These are phyloP conservation scores for Etia nguti DNA, from an alignment of 2,113 vertebrate genomes.

Conservation along the genomic window DNA sequence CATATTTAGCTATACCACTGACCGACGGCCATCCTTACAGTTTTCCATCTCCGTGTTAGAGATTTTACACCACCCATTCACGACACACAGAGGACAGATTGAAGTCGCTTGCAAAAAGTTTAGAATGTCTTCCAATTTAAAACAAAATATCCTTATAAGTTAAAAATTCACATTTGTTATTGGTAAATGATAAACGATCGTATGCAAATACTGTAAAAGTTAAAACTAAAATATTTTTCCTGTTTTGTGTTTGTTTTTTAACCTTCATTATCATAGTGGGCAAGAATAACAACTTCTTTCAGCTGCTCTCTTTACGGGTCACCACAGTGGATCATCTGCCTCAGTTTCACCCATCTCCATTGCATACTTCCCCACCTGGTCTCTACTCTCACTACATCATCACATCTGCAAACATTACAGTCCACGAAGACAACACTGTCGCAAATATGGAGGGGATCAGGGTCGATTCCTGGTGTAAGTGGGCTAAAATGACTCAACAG, in stretches of 20 bases:
- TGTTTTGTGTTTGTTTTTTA: background rate
- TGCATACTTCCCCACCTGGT: background rate
- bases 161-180: background rate
- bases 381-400: background rate
- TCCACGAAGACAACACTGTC: background rate
- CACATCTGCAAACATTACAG: background rate
- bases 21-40: background rate
- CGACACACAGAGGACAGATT: fast-evolving
- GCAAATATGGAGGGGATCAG: fast-evolving
- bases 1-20: background rate
- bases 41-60: background rate
- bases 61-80: background rate
- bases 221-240: background rate
- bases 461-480: background rate
- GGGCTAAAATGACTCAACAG: background rate
- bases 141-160: background rate
- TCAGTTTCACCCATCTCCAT: background rate
- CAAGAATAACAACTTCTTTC: background rate
- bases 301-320: background rate
- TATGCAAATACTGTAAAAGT: background rate
- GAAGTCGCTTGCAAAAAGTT: background rate
- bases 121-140: background rate
- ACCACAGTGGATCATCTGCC: background rate
- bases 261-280: background rate
- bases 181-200: background rate